These are phyloP conservation scores for Hoplodrina blanda DNA, from an alignment of 2,888 invertebrate genomes.

Conservation along the genomic window DNA sequence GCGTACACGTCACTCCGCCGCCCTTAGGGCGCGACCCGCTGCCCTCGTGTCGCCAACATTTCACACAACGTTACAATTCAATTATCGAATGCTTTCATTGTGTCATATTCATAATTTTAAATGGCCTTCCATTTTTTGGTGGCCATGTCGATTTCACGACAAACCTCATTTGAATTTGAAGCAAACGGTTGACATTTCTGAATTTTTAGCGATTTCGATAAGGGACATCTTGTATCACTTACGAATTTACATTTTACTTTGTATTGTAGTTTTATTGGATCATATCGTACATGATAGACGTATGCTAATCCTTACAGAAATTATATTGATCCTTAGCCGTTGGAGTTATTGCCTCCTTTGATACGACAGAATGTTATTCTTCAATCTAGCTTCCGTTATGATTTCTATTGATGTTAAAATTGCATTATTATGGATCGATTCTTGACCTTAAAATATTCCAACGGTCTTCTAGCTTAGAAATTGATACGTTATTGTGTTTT, in stretches of 20 bases:
- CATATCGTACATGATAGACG: slow-evolving; percentile 87
- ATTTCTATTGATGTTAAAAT: slow-evolving; percentile 83
- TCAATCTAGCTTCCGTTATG: slow-evolving; percentile 85
- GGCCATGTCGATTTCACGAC: slow-evolving; percentile 80
- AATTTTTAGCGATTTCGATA: slow-evolving; percentile 58
- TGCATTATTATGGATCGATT: slow-evolving; percentile 67
- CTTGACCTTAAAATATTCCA: slow-evolving; percentile 81
- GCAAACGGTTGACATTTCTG: slow-evolving; percentile 72
- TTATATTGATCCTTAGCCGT: slow-evolving; percentile 75
- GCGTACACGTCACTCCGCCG: slow-evolving; percentile 71
- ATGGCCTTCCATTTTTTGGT: slow-evolving; percentile 79
- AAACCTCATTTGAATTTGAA: slow-evolving; percentile 84
- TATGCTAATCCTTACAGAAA: slow-evolving; percentile 84
- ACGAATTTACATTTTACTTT: slow-evolving; percentile 84
- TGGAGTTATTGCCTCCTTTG: slow-evolving; percentile 73
- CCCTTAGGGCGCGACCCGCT: slow-evolving; percentile 87
- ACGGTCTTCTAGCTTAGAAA: slow-evolving; percentile 76
- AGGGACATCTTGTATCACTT: slow-evolving; percentile 79
- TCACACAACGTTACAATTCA: slow-evolving; percentile 83
- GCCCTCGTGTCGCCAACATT: slow-evolving; percentile 81
- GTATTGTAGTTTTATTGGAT: slow-evolving; percentile 83
- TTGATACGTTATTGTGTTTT: slow-evolving; percentile 67
- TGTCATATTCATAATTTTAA: slow-evolving; percentile 81
- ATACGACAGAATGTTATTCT: slow-evolving; percentile 85
- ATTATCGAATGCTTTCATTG: slow-evolving; percentile 80